These are phyloP conservation scores for Heliothis subflexa DNA, from an alignment of 1,140 invertebrate species.

Conservation along the genomic window DNA sequence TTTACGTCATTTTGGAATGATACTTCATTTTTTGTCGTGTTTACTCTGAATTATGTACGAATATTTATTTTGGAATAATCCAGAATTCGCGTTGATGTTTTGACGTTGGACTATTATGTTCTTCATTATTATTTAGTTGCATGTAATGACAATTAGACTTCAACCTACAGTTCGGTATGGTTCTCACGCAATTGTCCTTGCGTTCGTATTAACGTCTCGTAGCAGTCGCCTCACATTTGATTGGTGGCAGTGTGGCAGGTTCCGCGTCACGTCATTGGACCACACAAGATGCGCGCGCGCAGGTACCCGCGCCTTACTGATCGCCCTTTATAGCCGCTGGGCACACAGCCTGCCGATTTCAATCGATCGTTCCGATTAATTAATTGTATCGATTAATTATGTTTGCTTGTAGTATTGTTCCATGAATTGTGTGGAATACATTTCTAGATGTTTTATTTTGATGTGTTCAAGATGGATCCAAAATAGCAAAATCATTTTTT, in stretches of 20 bases:
- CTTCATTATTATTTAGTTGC: too few relatives aligned
- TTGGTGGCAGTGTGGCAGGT: slow-evolving; percentile 36
- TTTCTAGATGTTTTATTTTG: background rate
- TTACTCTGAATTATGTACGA: too few relatives aligned
- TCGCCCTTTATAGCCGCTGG: slow-evolving; percentile 25
- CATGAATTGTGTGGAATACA: background rate
- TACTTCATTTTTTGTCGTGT: too few relatives aligned
- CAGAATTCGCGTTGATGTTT: too few relatives aligned
- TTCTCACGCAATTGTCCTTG: slow-evolving; percentile 30
- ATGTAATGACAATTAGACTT: background rate
- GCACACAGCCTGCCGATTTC: slow-evolving; percentile 35
- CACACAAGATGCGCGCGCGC: slow-evolving; percentile 65
- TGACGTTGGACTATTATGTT: too few relatives aligned
- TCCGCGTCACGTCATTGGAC: slow-evolving; percentile 56
- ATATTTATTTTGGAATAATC: too few relatives aligned
- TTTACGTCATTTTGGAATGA: too few relatives aligned
- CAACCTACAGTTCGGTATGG: slow-evolving; percentile 8
- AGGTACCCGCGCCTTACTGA: slow-evolving; percentile 58
- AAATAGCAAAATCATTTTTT: background rate
- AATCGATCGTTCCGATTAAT: slow-evolving; percentile 59
- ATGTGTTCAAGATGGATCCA: background rate
- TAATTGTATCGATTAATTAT: slow-evolving; percentile 39
- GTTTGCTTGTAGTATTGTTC: slow-evolving; percentile 15
- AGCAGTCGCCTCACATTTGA: slow-evolving; percentile 12
- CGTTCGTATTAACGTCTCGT: slow-evolving; percentile 3